Conservation (phyloP, 2,797 vertebrate genomes). For the Sebastiscus albofasciatus region DNA sequence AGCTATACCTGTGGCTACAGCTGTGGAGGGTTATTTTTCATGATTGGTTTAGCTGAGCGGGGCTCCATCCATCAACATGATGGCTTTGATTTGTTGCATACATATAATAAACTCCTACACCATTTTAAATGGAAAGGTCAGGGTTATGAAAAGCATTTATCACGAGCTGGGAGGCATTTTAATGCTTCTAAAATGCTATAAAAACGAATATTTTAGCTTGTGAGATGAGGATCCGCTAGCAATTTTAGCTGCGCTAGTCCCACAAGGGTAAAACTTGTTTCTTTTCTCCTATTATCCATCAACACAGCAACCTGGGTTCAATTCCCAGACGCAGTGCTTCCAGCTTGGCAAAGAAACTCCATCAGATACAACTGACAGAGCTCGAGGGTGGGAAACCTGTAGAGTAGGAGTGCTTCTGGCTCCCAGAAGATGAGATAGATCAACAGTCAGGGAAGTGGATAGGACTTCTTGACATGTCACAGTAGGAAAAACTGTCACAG, state of each 20-base stretch:
- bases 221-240: background rate
- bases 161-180: background rate
- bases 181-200: background rate
- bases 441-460: background rate
- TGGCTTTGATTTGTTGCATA: conserved; percentile 1
- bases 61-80: conserved; percentile 10
- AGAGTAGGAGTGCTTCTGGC: background rate
- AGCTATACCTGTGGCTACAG: conserved; percentile 7
- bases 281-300: background rate
- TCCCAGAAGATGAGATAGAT: background rate
- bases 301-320: background rate
- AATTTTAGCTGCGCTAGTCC: background rate
- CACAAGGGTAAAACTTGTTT: background rate
- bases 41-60: conserved; percentile 8
- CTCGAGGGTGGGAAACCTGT: background rate
- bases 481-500: background rate
- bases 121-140: background rate
- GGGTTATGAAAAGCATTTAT: conserved; percentile 22
- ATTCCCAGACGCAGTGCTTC: background rate
- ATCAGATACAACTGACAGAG: background rate
- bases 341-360: background rate
- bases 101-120: background rate
- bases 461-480: background rate
- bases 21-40: conserved; percentile 15
- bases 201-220: background rate